Evolutionary conservation across 2,888 invertebrate species (phyloP), one percentile per base, ranked within the genome.

Genomic region (Dryobotodes eremita): DNA sequence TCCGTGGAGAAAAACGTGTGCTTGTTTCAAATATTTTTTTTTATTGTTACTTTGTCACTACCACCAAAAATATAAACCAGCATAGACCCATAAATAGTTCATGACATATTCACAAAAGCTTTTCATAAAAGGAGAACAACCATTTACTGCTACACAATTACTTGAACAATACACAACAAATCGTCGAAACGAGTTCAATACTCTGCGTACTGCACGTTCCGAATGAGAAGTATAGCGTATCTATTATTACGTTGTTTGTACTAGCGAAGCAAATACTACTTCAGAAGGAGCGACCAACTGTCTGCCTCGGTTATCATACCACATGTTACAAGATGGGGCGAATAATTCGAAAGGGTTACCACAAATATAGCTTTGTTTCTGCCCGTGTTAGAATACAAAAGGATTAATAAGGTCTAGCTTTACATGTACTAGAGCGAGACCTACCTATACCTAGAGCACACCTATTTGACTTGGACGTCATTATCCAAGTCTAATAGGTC

Each of bases 281-380:
- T 86, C 48, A 86, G 84, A 84, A 48, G 26, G 42, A 86, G 71
- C 74, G 84, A 86, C 84, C 86, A 61, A 86, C 68, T 83, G 86
- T 86, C 84, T 86, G 79, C 69, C 59, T 71, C 50, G 50, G 73
- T 71, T 83, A 83, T 69, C 83, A 74, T 55, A 72, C 42, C 64
- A 71, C 55, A 78, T 74, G 86, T 46, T 50, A 74, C 15, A 50
- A 85, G 55, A 61, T 72, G 62, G 46, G 57, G 65, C 59, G 48
- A 61, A 73, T 86, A 62, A 83, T 77, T 65, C 7, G 5, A 64
- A 62, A 59, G 26, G 17, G 1, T 62, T 55, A 31, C 20, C 31
- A 31, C 20, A n/a, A 55, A 78, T 62, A 62, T 2, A 50, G 46
- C 8, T 59, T 62, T 50, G 31, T 78, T 68, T 42, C 10, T 36